Evolutionary conservation across 2,888 invertebrate genomes (phyloP), one percentile per base, ranked within the genome.

Genomic region (Apotomis betuletana): DNA sequence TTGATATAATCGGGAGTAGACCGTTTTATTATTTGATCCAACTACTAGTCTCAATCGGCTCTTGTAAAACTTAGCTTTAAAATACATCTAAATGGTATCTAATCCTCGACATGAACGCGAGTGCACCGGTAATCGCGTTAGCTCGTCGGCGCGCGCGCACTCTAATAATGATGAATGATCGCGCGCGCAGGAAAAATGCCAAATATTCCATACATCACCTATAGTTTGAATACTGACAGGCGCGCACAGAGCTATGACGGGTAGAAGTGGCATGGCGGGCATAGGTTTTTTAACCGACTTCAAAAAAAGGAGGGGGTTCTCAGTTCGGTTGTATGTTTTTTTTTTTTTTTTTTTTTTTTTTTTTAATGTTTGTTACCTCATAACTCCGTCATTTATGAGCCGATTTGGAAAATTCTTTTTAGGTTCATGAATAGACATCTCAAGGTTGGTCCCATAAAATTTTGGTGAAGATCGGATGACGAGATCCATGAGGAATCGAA

Each of bases 121-220:
- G 76, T 74, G 15, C 65, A 57, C 44, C 72, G 49, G 77, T 81
- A 81, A 83, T 79, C 81, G 83, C 78, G 82, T 82, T 76, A 81
- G 79, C 73, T 75, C 74, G 77, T 75, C 79, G 80, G 83, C 79
- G 84, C 84, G 81, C 85, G 81, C 79, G 81, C 86, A 83, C 83
- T 87, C 86, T 90, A 90, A 88, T 90, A 91, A 90, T 91, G 91
- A 91, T 91, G 89, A 88, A 91, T 92, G 91, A 89, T 89, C 83
- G 68, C 78, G 76, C 63, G 77, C 78, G 82, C 77, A 81, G 83
- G 85, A 87, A 87, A 89, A 90, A 91, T 90, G 92, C 91, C 90
- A 91, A 91, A 91, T 90, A 91, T 91, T 90, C 90, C 89, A 92
- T 91, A 92, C 88, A 92, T 92, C 92, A 92, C 89, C 85, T 83